Evolutionary conservation across 1,140 invertebrate species (phyloP).

Genomic region (Steinernema feltiae): DNA sequence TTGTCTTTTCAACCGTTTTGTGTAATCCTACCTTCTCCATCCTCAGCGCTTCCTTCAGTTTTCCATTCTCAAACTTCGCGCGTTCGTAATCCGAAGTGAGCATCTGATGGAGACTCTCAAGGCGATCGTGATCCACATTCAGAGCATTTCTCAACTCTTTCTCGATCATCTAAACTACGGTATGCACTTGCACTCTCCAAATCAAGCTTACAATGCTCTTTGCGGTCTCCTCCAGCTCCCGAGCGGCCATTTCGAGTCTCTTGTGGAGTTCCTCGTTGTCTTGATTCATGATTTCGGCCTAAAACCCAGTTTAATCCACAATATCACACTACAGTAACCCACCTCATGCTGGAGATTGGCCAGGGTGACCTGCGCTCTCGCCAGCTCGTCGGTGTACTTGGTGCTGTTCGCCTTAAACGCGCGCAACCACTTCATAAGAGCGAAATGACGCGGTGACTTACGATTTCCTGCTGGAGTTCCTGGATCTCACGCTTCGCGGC

Average conservation of each 20-base stretch:
- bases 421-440: neutral
- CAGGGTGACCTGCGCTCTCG: conserved; percentile 30
- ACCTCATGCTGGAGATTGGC: conserved; percentile 30
- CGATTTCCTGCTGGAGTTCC: conserved; percentile 29
- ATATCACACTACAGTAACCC: neutral
- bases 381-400: conserved; percentile 27
- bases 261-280: conserved; percentile 25
- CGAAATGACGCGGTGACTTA: conserved; percentile 16
- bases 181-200: neutral
- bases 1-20: too few relatives aligned
- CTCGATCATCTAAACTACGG: neutral
- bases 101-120: conserved; percentile 27
- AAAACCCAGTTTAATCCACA: conserved; percentile 7
- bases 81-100: conserved; percentile 30
- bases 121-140: conserved; percentile 27
- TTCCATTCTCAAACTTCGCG: conserved; percentile 16
- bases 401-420: conserved; percentile 18
- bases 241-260: conserved; percentile 16
- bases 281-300: conserved; percentile 29
- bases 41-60: conserved; percentile 27
- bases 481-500: conserved; percentile 29
- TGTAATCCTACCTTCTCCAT: conserved; percentile 24
- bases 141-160: conserved; percentile 18
- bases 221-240: neutral
- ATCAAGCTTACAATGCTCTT: neutral